Percentiles rank a stretch among this genome's conserved stretches.
phyloP scores from a whole-genome alignment of 2,888 invertebrate species.

The Calameuta idolon region DNA sequence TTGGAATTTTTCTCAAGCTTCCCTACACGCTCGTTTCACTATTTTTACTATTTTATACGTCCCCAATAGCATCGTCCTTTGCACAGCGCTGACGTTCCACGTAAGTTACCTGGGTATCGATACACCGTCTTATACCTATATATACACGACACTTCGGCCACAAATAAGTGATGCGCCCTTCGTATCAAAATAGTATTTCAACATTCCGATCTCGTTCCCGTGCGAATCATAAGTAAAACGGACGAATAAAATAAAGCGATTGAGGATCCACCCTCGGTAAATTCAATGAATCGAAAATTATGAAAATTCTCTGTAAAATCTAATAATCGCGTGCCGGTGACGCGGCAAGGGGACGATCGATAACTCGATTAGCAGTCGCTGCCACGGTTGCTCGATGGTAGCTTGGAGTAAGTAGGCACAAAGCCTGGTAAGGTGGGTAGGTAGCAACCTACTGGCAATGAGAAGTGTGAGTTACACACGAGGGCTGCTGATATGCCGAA shows the following conservation, averaged over 20 bases:
- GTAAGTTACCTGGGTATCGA: neutral
- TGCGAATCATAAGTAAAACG: neutral
- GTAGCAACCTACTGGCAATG: neutral
- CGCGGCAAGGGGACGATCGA: conserved; percentile 45
- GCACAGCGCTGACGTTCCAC: neutral
- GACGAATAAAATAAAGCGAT: neutral
- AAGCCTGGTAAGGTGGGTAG: conserved; percentile 21
- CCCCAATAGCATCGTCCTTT: neutral
- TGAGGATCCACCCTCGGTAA: neutral
- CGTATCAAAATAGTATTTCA: neutral
- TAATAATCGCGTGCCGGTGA: conserved; percentile 46
- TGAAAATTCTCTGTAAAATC: conserved; percentile 32
- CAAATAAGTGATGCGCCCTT: neutral
- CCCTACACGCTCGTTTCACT: neutral
- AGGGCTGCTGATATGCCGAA: conserved; percentile 56
- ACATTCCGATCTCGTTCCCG: neutral
- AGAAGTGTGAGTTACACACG: conserved; percentile 36
- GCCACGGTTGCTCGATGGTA: conserved; percentile 31
- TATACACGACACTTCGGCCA: too few relatives aligned
- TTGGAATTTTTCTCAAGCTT: conserved; percentile 57
- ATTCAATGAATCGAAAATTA: neutral
- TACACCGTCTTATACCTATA: neutral
- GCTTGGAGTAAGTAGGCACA: conserved; percentile 5
- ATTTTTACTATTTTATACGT: neutral
- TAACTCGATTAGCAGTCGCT: conserved; percentile 57